A percentile compares a stretch with the other conserved stretches of the same genome.
phyloP scores from a whole-genome alignment of 2,113 vertebrate species.

The Aptenodytes forsteri region DNA sequence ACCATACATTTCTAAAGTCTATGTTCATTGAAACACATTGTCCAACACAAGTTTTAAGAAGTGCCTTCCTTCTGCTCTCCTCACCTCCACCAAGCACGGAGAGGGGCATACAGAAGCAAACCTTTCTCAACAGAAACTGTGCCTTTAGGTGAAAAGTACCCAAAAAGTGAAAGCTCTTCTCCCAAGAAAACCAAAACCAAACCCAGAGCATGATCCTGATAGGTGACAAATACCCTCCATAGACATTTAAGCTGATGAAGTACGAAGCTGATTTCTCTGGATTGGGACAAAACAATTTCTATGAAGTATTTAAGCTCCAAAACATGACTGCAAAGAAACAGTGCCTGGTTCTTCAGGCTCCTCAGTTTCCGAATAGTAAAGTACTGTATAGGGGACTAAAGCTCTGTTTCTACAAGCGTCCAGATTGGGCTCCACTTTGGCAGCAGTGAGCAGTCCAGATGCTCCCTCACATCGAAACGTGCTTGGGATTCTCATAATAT shows the following conservation, averaged over 20 bases:
- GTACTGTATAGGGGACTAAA: neutral
- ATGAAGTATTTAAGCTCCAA: neutral
- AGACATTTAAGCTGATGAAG: neutral
- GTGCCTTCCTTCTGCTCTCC: neutral
- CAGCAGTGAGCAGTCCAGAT: neutral
- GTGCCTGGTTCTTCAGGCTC: neutral
- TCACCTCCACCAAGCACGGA: neutral
- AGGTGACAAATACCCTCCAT: neutral
- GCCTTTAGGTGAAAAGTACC: neutral
- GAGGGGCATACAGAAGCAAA: neutral
- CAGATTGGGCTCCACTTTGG: neutral
- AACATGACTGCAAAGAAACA: neutral
- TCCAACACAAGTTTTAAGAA: neutral
- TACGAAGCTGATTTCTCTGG: neutral
- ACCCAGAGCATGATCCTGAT: neutral
- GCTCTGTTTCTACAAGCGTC: neutral
- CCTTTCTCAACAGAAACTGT: neutral
- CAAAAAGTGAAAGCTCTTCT: neutral
- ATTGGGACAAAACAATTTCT: neutral
- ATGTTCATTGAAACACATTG: neutral
- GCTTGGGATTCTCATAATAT: neutral
- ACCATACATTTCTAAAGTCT: neutral
- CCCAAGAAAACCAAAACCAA: neutral
- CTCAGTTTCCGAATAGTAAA: neutral
- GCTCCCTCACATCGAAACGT: accelerated